Base-by-base conservation (phyloP, 2,113 vertebrate genomes). In the Anoura caudifer region DNA sequence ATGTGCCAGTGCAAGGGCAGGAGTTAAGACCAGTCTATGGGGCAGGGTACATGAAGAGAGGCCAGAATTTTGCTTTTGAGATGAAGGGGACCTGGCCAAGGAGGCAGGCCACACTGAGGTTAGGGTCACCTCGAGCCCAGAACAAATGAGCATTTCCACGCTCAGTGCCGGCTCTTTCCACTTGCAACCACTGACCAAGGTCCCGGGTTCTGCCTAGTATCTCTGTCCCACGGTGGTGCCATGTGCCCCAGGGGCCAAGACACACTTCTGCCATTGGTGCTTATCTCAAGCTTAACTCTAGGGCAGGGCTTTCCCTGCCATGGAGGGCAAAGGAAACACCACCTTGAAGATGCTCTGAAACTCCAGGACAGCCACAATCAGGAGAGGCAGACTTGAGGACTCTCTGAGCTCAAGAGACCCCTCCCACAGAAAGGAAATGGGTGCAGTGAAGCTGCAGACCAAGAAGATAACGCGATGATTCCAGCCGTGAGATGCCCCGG, bases 401-500 rank as follows among this genome's bases (percentile, higher is more conserved):
- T 65, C 59, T 65, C 33, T 1, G 28, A 81, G 83, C 43, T 43
- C 61, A 75, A 12, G 84, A 47, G 26, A 0, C 67, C 86, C 89
- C 77, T 81, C 87, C 81, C 63, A 50, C 28, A 19, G 91, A 88
- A 84, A 94, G 82, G 69, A 97, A 77, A 69, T 0, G 70, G n/a
- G 70, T 4, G 19, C 12, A 4, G 15, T 12, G n/a, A 91, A 73
- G 50, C 85, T 65, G 82, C 70, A 86, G 45, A 69, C 41, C 91
- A 91, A 61, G 86, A 91, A 90, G 91, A 77, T n/a, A 43, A 73
- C 0, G 4, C 0, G 12, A 69, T 4, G 52, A n/a, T 96, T 86
- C 85, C 26, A 33, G 52, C 67, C 1, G 0, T 3, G 61, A 91
- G 88, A 70, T 3, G 33, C 73, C 50, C 50, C 90, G 19, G 31